phyloP scores from a whole-genome alignment of 2,797 vertebrate species.

The Leucoraja ocellata region DNA sequence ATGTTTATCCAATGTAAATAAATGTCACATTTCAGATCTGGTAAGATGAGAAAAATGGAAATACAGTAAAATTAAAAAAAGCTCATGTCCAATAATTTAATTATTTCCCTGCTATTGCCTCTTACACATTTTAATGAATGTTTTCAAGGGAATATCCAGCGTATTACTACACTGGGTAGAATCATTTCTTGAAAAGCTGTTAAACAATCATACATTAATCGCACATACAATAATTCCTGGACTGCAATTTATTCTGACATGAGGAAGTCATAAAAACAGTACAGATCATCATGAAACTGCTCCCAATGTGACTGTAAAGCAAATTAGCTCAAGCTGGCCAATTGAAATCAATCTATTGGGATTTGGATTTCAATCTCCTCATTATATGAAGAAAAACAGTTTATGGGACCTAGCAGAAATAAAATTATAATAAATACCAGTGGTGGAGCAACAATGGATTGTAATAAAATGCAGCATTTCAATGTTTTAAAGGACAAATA shows the following conservation, averaged over 20 bases:
- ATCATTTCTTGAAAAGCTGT: background rate
- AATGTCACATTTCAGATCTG: background rate
- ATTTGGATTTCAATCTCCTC: background rate
- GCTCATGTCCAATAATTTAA: background rate
- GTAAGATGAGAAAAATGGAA: background rate
- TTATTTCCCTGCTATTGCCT: background rate
- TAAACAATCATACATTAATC: background rate
- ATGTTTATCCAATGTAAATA: background rate
- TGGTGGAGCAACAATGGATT: background rate
- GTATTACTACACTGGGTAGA: background rate
- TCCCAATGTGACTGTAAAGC: background rate
- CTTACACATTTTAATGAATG: background rate
- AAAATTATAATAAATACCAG: background rate
- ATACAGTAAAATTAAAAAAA: background rate
- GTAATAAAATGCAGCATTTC: background rate
- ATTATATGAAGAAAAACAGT: background rate
- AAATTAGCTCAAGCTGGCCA: background rate
- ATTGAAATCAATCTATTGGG: background rate
- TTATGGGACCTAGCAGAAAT: background rate
- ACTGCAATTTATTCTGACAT: slow-evolving; percentile 3
- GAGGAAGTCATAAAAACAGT: background rate
- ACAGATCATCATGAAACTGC: background rate
- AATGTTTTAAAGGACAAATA: background rate
- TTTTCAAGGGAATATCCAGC: background rate
- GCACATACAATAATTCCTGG: background rate